Percentiles rank a stretch among this genome's conserved stretches.
These are phyloP conservation scores for Heliconius charithonia DNA, from an alignment of 2,888 invertebrate species.

Conservation along the genomic window DNA sequence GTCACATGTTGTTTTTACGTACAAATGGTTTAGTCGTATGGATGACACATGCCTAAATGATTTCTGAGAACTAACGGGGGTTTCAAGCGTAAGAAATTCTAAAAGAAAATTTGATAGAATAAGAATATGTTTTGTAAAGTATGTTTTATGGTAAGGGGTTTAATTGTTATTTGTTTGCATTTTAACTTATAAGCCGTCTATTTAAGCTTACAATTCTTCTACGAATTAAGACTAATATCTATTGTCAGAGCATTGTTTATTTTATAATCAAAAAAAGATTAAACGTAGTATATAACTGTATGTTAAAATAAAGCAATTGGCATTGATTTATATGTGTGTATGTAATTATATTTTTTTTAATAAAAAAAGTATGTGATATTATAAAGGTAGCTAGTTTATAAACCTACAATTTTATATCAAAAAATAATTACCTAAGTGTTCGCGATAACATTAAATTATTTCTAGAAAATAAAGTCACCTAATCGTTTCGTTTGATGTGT, in stretches of 20 bases:
- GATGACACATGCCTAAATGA: constrained; percentile 26
- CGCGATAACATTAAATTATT: background rate
- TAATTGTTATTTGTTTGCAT: background rate
- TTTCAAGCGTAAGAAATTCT: constrained; percentile 7
- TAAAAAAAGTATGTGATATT: background rate
- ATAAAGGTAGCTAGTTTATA: too few relatives aligned
- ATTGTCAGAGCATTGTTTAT: background rate
- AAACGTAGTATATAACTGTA: background rate
- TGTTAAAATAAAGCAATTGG: background rate
- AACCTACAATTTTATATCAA: background rate
- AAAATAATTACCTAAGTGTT: background rate
- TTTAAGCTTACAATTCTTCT: background rate
- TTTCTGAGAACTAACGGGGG: background rate
- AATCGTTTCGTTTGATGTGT: constrained; percentile 1
- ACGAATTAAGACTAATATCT: background rate
- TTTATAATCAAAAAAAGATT: background rate
- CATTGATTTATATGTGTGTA: too few relatives aligned
- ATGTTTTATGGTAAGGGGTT: background rate
- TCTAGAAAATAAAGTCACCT: background rate
- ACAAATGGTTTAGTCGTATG: background rate
- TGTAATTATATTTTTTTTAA: background rate
- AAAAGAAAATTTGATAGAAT: background rate
- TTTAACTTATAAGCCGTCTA: background rate
- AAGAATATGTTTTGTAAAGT: background rate
- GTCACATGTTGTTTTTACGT: constrained; percentile 15